Evolutionary conservation across 2,888 invertebrate genomes (phyloP), one percentile per base, ranked within the genome.

Genomic region (Chloroclysta siterata): DNA sequence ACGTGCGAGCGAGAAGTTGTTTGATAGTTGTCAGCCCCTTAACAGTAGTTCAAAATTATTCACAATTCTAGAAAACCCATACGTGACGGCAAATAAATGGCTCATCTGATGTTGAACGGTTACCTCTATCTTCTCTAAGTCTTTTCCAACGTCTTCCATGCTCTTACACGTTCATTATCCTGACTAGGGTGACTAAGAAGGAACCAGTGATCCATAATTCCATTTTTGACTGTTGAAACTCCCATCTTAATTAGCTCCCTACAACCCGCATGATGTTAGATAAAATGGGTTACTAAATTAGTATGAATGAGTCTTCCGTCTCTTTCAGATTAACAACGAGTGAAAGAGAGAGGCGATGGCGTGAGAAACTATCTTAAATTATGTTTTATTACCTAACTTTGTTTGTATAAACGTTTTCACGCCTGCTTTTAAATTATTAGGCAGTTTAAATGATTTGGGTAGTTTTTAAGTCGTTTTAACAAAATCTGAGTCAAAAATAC

Each of bases 261-360:
- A 14, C 36, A 14, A 70, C 82, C 81, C 82, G 82, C 82, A 82
- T 82, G 76, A 75, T 76, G 54, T 68, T 65, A 70, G 75, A 79
- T 77, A 78, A 78, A 78, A 76, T 75, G 75, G 76, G 73, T 75
- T 76, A 71, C 75, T 77, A 78, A 79, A 83, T 83, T 81, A 80
- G 74, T 78, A 82, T 76, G 74, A 77, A 79, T 80, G 77, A 71
- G 72, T 77, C 2, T 70, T 65, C 60, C 55, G 54, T 76, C 75
- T 56, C 68, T 65, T 28, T 74, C 69, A 17, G 28, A 61, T 44
- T 56, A 39, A 44, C 5, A 58, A 61, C 5, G 72, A 70, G 66
- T 53, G 72, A 80, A 55, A 70, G 77, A 69, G 82, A 80, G 3
- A 63, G 33, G 41, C 17, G 44, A 46, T 65, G 48, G 66, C 82